A percentile compares a stretch with the other conserved stretches of the same genome.
Evolutionary conservation across 2,797 vertebrate genomes (phyloP).

Genomic region (Siniperca obscura): DNA sequence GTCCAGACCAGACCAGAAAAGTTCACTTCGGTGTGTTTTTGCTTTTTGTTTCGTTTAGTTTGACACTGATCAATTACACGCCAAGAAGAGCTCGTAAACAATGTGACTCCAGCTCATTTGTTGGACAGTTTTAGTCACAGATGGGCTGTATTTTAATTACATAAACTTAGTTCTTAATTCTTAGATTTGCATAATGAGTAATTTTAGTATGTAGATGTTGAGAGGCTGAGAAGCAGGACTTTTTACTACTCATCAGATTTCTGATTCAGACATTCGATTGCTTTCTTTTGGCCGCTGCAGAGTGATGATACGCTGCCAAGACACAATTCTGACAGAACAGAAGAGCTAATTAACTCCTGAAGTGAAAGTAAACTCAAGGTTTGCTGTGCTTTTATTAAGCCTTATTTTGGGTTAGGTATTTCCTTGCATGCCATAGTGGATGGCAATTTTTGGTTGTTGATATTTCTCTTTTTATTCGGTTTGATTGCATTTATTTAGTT

Average conservation of each 20-base stretch:
- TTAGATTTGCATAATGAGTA: conserved; percentile 47
- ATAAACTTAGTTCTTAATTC: conserved; percentile 36
- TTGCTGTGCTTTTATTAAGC: conserved; percentile 26
- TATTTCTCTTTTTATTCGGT: background rate
- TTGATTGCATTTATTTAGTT: background rate
- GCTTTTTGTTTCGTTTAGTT: conserved; percentile 16
- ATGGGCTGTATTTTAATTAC: conserved; percentile 57
- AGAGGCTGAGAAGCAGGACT: conserved; percentile 17
- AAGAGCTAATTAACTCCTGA: conserved; percentile 48
- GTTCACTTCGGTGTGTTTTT: conserved; percentile 13
- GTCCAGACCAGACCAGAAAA: conserved; percentile 10
- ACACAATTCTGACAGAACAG: conserved; percentile 31
- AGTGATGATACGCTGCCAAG: conserved; percentile 46
- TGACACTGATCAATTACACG: conserved; percentile 21
- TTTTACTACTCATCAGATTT: conserved; percentile 36
- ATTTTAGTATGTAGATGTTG: conserved; percentile 29
- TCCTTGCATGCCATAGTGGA: background rate
- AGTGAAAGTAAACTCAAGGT: conserved; percentile 33
- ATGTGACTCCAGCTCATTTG: conserved; percentile 22
- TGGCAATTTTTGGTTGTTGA: background rate
- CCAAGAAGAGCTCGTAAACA: conserved; percentile 4
- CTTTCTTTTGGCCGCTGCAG: conserved; percentile 43
- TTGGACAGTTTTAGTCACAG: conserved; percentile 55
- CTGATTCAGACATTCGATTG: conserved; percentile 32
- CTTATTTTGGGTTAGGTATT: conserved; percentile 14